Percentiles rank a stretch among this genome's conserved stretches.
These are phyloP conservation scores for Rafetus swinhoei DNA, from an alignment of 2,113 vertebrate species.

Conservation along the genomic window DNA sequence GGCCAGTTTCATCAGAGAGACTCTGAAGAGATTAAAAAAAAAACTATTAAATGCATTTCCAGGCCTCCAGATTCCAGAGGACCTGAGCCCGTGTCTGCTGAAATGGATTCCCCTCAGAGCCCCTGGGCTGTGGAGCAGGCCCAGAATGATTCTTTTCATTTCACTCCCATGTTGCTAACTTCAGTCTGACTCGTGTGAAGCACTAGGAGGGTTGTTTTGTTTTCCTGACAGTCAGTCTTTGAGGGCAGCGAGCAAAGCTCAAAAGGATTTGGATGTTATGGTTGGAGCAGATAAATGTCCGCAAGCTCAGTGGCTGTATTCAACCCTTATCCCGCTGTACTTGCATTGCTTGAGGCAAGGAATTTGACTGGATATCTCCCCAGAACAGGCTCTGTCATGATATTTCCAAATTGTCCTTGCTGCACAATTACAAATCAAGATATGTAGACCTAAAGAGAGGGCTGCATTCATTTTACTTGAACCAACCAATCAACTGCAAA, in stretches of 20 bases:
- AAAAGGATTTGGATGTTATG: not conserved
- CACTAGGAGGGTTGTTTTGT: not conserved
- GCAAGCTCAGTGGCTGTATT: not conserved
- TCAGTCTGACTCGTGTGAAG: not conserved
- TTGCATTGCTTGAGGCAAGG: not conserved
- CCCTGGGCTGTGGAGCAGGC: not conserved
- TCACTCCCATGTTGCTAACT: not conserved
- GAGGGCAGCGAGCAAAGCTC: not conserved
- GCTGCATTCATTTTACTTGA: too few relatives aligned
- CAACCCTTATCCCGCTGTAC: not conserved
- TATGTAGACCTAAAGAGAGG: not conserved
- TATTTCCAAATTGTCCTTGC: not conserved
- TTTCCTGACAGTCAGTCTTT: not conserved
- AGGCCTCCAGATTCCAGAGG: not conserved
- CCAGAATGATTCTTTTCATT: not conserved
- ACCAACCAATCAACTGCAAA: too few relatives aligned
- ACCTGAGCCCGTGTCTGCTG: not conserved
- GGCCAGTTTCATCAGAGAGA: not conserved
- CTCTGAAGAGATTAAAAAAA: too few relatives aligned
- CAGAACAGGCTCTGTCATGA: not conserved
- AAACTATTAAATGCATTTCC: not conserved
- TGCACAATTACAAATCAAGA: not conserved
- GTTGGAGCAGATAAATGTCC: not conserved
- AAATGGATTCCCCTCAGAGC: not conserved
- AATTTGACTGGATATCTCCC: constrained; percentile 1